A percentile compares a stretch with the other conserved stretches of the same genome.
phyloP scores from a whole-genome alignment of 1,140 invertebrate species.

The Bombus huntii region DNA sequence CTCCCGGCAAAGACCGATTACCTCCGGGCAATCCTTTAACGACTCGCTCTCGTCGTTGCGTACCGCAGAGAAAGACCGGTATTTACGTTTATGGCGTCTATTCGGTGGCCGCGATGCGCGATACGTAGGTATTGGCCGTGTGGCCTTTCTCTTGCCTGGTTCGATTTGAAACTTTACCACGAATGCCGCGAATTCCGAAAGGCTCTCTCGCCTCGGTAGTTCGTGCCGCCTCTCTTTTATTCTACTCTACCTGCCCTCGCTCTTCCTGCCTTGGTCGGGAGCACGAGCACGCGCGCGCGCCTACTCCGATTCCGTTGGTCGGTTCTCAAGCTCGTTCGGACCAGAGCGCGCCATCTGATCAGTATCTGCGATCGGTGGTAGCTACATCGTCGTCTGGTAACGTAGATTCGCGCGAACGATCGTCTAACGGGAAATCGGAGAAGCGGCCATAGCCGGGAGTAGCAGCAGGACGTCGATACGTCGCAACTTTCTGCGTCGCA shows the following conservation, averaged over 20 bases:
- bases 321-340: slow-evolving; percentile 24
- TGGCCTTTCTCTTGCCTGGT: not conserved
- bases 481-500: not conserved
- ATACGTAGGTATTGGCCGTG: not conserved
- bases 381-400: slow-evolving; percentile 46
- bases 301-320: not conserved
- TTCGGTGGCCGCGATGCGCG: not conserved
- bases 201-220: not conserved
- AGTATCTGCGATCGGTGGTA: slow-evolving; percentile 63
- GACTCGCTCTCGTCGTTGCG: slow-evolving; percentile 22
- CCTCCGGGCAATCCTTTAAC: slow-evolving; percentile 33
- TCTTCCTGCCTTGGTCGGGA: not conserved
- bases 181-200: slow-evolving; percentile 5
- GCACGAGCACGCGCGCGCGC: not conserved
- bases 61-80: slow-evolving; percentile 12
- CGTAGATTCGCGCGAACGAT: slow-evolving; percentile 61
- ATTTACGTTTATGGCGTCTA: slow-evolving; percentile 42
- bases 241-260: not conserved
- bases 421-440: slow-evolving; percentile 57
- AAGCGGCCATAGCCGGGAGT: slow-evolving; percentile 55
- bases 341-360: slow-evolving; percentile 46
- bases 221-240: too few relatives aligned
- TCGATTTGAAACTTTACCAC: slow-evolving; percentile 8
- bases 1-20: slow-evolving; percentile 20
- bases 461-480: slow-evolving; percentile 33